These are phyloP conservation scores for Chorisops tibialis DNA, from an alignment of 2,888 invertebrate genomes.

Conservation along the genomic window DNA sequence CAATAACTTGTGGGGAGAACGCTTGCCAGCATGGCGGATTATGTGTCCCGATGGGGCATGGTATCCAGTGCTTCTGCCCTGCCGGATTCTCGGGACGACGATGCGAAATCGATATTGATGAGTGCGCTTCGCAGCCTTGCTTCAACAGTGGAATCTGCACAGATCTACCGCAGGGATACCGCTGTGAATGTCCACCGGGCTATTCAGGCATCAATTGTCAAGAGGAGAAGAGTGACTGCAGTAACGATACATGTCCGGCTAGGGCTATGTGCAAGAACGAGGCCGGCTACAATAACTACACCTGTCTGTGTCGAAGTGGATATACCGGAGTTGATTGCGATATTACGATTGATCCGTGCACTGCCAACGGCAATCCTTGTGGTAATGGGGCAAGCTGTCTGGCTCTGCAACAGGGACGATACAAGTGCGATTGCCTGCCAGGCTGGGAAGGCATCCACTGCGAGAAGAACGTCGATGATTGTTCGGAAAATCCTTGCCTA, in stretches of 20 bases:
- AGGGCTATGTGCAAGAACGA: slow-evolving; percentile 96
- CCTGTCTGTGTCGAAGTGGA: slow-evolving; percentile 90
- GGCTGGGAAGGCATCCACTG: slow-evolving; percentile 98
- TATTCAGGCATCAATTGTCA: slow-evolving; percentile 94
- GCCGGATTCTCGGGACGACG: slow-evolving; percentile 90
- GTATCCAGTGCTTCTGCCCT: slow-evolving; percentile 88
- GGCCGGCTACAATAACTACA: slow-evolving; percentile 82
- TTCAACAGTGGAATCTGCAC: slow-evolving; percentile 90
- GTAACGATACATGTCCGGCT: slow-evolving; percentile 87
- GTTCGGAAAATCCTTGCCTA: slow-evolving; percentile 87
- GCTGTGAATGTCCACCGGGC: slow-evolving; percentile 82
- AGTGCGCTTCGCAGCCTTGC: slow-evolving; percentile 91
- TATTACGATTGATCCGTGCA: slow-evolving; percentile 86
- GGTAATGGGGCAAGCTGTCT: slow-evolving; percentile 85
- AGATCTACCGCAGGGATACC: slow-evolving; percentile 88
- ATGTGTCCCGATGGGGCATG: slow-evolving; percentile 85
- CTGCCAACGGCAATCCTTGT: slow-evolving; percentile 86
- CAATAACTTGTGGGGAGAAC: slow-evolving; percentile 81
- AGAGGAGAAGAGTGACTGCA: slow-evolving; percentile 85
- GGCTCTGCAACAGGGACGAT: slow-evolving; percentile 86
- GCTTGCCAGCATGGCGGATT: slow-evolving; percentile 89
- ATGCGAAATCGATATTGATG: slow-evolving; percentile 93
- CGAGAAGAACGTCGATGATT: slow-evolving; percentile 89
- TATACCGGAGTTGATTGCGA: slow-evolving; percentile 93
- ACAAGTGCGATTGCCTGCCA: slow-evolving; percentile 90